These are phyloP conservation scores for Eulemur macaco DNA, from an alignment of 2,113 vertebrate species.

Conservation along the genomic window DNA sequence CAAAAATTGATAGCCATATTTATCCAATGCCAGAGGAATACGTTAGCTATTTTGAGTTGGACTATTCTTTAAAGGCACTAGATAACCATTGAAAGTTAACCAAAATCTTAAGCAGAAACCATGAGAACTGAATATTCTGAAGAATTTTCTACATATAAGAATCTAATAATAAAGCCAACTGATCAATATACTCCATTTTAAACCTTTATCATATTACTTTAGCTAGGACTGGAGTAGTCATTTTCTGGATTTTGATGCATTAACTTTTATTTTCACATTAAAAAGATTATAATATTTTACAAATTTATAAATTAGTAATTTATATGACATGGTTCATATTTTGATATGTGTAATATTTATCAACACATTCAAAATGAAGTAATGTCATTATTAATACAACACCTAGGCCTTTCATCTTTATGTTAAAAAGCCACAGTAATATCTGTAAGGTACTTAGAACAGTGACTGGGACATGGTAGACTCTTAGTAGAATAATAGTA, in stretches of 20 bases:
- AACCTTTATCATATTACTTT: background rate
- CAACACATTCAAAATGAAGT: background rate
- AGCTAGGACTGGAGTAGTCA: background rate
- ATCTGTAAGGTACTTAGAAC: background rate
- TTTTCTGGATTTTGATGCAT: constrained; percentile 7
- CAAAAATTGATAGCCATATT: constrained; percentile 76
- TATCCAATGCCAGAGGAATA: constrained; percentile 51
- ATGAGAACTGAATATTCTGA: background rate
- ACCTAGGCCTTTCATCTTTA: background rate
- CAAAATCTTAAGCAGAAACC: constrained; percentile 38
- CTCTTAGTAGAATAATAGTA: background rate
- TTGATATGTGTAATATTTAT: background rate
- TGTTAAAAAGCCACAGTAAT: constrained; percentile 2
- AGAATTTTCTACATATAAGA: background rate
- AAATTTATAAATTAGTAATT: constrained; percentile 6
- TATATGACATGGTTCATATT: background rate
- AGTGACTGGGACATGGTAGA: background rate
- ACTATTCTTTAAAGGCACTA: constrained; percentile 46
- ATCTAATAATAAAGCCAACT: background rate
- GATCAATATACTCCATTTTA: background rate
- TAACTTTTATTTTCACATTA: constrained; percentile 6
- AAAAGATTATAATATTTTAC: background rate
- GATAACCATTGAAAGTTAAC: constrained; percentile 51
- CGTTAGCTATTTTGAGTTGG: constrained; percentile 57
- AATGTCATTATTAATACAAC: background rate